phyloP scores from a whole-genome alignment of 2,797 vertebrate species.

The Vultur gryphus region DNA sequence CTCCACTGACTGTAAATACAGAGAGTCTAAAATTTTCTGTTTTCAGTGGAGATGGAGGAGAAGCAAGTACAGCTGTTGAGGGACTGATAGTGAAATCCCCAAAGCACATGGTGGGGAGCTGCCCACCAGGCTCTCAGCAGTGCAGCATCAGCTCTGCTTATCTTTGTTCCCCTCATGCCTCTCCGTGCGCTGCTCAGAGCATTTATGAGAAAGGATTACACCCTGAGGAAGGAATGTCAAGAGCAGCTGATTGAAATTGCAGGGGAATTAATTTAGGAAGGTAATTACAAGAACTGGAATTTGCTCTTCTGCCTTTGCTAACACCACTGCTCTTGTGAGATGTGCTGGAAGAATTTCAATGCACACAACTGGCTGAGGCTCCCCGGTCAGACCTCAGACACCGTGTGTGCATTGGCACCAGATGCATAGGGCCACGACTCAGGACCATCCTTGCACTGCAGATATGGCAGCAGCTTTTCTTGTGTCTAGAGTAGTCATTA shows the following conservation, averaged over 20 bases:
- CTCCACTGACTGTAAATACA: neutral
- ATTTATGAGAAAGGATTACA: constrained; percentile 25
- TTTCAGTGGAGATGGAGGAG: neutral
- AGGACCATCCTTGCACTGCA: neutral
- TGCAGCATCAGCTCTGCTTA: constrained; percentile 10
- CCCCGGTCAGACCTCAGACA: neutral
- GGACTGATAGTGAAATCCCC: neutral
- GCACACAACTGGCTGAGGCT: neutral
- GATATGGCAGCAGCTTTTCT: neutral
- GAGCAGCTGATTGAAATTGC: constrained; percentile 59
- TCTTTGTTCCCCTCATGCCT: neutral
- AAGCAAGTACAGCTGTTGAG: neutral
- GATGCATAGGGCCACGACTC: neutral
- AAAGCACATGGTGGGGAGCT: accelerated
- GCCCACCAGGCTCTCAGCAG: neutral
- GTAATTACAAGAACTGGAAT: constrained; percentile 51
- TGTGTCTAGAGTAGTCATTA: neutral
- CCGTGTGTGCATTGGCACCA: neutral
- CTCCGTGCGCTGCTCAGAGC: neutral
- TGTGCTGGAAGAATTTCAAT: neutral
- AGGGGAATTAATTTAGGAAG: constrained; percentile 53
- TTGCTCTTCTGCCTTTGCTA: constrained; percentile 52
- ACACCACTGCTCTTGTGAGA: neutral
- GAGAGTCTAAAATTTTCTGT: neutral
- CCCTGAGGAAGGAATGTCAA: constrained; percentile 49